Evolutionary conservation across 2,797 vertebrate species (phyloP).

Genomic region (Argentina silus): DNA sequence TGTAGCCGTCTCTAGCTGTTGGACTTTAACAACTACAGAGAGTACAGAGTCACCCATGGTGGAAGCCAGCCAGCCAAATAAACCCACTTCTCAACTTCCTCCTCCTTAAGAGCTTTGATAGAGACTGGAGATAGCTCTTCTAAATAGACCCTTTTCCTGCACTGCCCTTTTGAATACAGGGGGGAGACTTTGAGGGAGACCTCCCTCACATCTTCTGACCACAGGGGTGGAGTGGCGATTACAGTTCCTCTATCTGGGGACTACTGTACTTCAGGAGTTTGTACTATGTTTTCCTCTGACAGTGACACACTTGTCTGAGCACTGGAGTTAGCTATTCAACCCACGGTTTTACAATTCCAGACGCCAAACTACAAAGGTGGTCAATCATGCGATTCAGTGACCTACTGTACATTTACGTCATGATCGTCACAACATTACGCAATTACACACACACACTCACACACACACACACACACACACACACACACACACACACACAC

Average conservation of each 20-base stretch:
- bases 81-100: conserved; percentile 59
- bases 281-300: conserved; percentile 36
- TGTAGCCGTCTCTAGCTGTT: conserved; percentile 7
- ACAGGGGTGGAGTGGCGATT: background rate
- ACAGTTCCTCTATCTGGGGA: conserved; percentile 53
- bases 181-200: conserved; percentile 11
- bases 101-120: conserved; percentile 37
- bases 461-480: background rate
- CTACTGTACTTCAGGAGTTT: conserved; percentile 52
- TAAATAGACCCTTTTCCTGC: conserved; percentile 69
- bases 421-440: conserved; percentile 4
- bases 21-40: conserved; percentile 33
- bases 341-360: background rate
- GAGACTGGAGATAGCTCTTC: conserved; percentile 35
- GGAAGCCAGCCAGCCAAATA: conserved; percentile 32
- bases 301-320: conserved; percentile 47
- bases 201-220: background rate
- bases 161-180: conserved; percentile 65
- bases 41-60: conserved; percentile 34
- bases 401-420: conserved; percentile 4
- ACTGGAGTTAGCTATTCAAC: conserved; percentile 26
- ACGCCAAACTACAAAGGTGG: conserved; percentile 5
- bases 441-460: background rate
- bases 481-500: conserved; percentile 9
- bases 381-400: background rate